Evolutionary conservation across 2,888 invertebrate genomes (phyloP).

Genomic region (Cheilosia grossa): DNA sequence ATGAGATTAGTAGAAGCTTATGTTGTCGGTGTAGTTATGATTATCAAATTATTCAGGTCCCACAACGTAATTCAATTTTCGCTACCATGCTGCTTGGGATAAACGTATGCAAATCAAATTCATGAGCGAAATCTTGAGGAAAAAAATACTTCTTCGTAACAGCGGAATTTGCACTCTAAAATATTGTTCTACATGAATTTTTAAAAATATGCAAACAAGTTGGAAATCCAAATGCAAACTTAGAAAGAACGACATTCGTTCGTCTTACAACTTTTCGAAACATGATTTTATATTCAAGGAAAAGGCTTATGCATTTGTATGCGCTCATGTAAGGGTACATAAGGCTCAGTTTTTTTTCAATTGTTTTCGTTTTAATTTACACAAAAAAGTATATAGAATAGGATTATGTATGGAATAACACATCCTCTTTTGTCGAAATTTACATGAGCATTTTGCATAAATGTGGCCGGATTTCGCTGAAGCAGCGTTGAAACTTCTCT

Average conservation of each 20-base stretch:
- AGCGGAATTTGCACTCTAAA: neutral
- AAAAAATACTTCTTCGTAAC: neutral
- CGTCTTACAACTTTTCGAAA: no score
- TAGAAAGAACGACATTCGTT: neutral
- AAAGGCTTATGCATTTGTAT: no score
- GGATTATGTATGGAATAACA: no score
- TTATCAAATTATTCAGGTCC: slow-evolving; percentile 20
- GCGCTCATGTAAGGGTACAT: no score
- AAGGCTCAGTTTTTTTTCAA: no score
- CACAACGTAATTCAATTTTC: slow-evolving; percentile 15
- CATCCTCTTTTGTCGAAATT: no score
- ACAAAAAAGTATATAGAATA: no score
- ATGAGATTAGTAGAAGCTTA: neutral
- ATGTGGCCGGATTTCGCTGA: no score
- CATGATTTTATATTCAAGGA: no score
- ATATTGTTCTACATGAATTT: neutral
- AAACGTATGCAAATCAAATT: slow-evolving; percentile 16
- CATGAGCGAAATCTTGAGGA: neutral
- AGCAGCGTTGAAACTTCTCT: no score
- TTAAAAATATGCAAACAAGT: neutral
- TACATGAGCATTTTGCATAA: no score
- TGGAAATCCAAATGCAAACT: neutral
- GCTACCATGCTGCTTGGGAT: slow-evolving; percentile 2
- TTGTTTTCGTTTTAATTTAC: no score
- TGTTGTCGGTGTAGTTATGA: neutral